Evolutionary conservation across 1,140 invertebrate genomes (phyloP).

Genomic region (Ctenoplectra terminalis): DNA sequence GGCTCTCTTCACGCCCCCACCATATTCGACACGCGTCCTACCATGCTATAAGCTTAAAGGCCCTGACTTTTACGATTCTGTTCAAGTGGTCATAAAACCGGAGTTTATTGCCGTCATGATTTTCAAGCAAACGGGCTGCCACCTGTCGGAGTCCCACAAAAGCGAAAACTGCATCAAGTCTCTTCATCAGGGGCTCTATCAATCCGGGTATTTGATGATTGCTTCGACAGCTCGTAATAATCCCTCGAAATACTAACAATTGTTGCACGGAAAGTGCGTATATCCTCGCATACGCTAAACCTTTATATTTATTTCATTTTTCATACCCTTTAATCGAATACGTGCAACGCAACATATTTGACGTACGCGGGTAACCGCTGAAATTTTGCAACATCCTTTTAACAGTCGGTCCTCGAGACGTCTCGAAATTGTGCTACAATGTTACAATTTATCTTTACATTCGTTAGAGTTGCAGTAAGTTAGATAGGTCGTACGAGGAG

Average conservation of each 20-base stretch:
- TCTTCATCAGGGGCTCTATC: slow-evolving; percentile 61
- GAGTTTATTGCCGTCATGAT: slow-evolving; percentile 84
- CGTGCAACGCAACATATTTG: background rate
- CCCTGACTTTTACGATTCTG: slow-evolving; percentile 84
- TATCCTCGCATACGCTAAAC: background rate
- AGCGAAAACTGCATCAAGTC: slow-evolving; percentile 73
- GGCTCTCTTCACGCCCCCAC: slow-evolving; percentile 79
- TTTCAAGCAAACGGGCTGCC: slow-evolving; percentile 83
- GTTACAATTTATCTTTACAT: no score
- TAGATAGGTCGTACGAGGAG: no score
- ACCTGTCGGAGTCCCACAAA: slow-evolving; percentile 82
- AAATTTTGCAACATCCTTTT: background rate
- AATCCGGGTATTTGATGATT: slow-evolving; percentile 30
- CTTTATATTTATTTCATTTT: no score
- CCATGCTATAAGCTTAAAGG: slow-evolving; percentile 80
- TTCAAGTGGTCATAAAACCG: slow-evolving; percentile 84
- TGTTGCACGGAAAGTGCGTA: background rate
- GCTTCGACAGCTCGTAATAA: background rate
- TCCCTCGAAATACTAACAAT: background rate
- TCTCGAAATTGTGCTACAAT: background rate
- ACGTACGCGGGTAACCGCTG: no score
- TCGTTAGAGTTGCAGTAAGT: no score
- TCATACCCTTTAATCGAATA: no score
- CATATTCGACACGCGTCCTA: slow-evolving; percentile 82
- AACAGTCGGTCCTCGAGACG: no score